phyloP scores from a whole-genome alignment of 2,113 vertebrate species.

The Cebus imitator region DNA sequence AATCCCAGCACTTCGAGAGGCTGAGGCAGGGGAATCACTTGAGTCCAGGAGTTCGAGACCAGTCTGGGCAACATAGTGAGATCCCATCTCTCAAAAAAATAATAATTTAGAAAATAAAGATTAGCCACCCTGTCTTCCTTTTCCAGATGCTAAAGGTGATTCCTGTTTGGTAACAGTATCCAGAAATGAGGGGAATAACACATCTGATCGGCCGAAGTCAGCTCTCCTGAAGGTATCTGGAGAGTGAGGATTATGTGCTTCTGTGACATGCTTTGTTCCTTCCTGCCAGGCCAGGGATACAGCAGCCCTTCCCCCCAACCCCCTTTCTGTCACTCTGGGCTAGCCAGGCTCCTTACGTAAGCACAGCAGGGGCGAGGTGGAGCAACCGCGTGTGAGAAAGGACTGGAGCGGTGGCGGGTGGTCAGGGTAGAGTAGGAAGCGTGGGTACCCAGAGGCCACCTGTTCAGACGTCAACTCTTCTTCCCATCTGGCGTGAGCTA shows the following conservation, averaged over 20 bases:
- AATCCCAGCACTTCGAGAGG: too few relatives aligned
- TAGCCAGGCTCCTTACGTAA: neutral
- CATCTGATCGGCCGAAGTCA: neutral
- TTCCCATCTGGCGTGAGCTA: rapidly evolving
- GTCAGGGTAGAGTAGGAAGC: neutral
- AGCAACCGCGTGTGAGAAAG: neutral
- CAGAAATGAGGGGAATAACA: neutral
- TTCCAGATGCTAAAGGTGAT: neutral
- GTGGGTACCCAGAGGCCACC: neutral
- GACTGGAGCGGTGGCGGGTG: neutral
- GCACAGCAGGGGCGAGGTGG: neutral
- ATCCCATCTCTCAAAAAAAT: too few relatives aligned
- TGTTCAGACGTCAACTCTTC: neutral
- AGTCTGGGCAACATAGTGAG: too few relatives aligned
- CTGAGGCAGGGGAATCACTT: too few relatives aligned
- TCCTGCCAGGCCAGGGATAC: neutral
- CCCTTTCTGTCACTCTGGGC: neutral
- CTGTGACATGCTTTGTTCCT: too few relatives aligned
- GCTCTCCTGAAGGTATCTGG: neutral
- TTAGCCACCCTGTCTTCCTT: neutral
- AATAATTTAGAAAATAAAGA: too few relatives aligned
- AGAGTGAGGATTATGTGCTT: too few relatives aligned
- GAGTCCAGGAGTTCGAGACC: too few relatives aligned
- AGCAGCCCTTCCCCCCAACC: neutral
- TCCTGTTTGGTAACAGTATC: neutral